phyloP scores from a whole-genome alignment of 2,797 vertebrate genomes.

The Catamblyrhynchus diadema region DNA sequence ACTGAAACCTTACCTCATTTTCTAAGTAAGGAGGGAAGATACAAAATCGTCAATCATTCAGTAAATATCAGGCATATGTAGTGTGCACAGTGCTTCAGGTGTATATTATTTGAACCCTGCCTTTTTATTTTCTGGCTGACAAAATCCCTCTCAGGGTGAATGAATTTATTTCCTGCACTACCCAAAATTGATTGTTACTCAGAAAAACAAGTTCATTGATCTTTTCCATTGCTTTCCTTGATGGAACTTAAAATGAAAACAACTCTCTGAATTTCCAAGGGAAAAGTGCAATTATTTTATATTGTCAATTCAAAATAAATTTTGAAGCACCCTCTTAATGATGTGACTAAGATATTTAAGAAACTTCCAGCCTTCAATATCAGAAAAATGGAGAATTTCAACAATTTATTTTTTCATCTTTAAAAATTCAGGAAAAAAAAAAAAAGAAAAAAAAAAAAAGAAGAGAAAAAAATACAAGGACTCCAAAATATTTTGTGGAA shows the following conservation, averaged over 20 bases:
- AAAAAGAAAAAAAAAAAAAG: not conserved
- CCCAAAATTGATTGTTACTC: not conserved
- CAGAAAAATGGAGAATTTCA: not conserved
- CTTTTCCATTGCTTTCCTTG: conserved; percentile 8
- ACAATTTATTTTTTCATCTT: not conserved
- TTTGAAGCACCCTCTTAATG: not conserved
- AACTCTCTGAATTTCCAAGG: not conserved
- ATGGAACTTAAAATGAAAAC: conserved; percentile 35
- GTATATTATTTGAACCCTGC: not conserved
- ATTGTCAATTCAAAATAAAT: conserved; percentile 13
- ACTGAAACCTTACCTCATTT: conserved; percentile 16
- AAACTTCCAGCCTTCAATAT: not conserved
- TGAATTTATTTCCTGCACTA: conserved; percentile 34
- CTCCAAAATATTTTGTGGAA: not conserved
- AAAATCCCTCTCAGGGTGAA: conserved; percentile 36
- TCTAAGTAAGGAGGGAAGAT: not conserved
- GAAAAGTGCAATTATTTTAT: conserved; percentile 19
- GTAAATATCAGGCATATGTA: not conserved
- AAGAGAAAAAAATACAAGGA: not conserved
- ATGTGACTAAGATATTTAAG: not conserved
- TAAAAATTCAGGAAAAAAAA: not conserved
- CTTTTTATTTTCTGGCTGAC: conserved; percentile 59
- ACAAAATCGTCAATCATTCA: conserved; percentile 40
- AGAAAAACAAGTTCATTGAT: conserved; percentile 28
- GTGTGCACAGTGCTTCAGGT: not conserved